Base-by-base conservation (phyloP, 2,113 vertebrate genomes). In the Electrona antarctica region DNA sequence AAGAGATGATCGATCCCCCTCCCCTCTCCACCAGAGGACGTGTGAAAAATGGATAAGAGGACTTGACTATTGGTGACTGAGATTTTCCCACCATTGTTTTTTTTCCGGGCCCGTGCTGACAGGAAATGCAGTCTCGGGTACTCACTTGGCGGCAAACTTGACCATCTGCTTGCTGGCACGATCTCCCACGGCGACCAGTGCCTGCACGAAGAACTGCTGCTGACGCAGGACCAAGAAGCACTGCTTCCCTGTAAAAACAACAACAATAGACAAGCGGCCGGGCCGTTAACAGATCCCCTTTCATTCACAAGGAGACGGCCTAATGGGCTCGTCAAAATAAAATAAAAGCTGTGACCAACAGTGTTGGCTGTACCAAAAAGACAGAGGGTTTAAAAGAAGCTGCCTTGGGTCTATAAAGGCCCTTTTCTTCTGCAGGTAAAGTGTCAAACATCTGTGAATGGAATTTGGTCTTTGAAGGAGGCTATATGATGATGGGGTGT, bases 121-220 rank as follows among this genome's bases (percentile, higher is more conserved):
- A 98, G 97, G 96, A 98, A 92, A 79, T 92, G 89, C 93, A 90
- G 94, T 94, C 93, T 93, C 84, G 33, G 7, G 92, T 94, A 97
- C 97, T 98, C 95, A 98, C 98, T 98, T 98, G 94, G 97, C 97
- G 82, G 96, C 95, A 93, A 99, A 98, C 94, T 98, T 98, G 93
- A 99, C 97, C 98, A 99, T 99, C 96, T 99, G 98, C 95, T 98
- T 99, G 96, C 98, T 99, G 72, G 96, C 96, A 92, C 94, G 95
- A 79, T 97, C 96, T 93, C 97, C 97, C 93, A 99, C 97, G 15
- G 98, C 97, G 83, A 98, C 95, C 73, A 98, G 94, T 58, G 96
- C 97, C 90, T 99, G 97, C 88, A 98, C 94, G 77, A 97, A 97
- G 91, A 96, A 98, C 93, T 98, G 97, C 93, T 98, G 98, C 89